Percentiles rank a stretch among this genome's conserved stretches.
phyloP scores from a whole-genome alignment of 2,113 vertebrate genomes.

The Promerops cafer region DNA sequence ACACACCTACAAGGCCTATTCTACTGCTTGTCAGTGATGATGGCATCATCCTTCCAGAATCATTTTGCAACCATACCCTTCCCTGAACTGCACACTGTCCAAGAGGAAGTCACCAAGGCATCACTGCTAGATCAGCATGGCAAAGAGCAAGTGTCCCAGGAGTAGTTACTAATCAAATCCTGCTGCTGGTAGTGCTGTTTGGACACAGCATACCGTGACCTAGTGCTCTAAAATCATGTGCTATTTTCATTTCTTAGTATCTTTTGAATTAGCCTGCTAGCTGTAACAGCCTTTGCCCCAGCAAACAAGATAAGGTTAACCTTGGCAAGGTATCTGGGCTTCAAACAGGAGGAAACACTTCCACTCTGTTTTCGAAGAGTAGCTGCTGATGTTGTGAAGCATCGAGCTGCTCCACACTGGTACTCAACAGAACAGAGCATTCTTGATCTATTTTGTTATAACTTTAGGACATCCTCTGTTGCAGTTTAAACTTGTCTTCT shows the following conservation, averaged over 20 bases:
- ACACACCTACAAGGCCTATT: background rate
- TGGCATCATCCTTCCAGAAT: background rate
- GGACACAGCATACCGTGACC: background rate
- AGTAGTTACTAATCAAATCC: background rate
- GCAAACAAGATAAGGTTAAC: background rate
- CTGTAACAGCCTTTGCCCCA: background rate
- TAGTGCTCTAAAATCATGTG: background rate
- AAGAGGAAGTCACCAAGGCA: background rate
- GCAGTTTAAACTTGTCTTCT: background rate
- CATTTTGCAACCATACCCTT: background rate
- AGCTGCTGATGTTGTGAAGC: background rate
- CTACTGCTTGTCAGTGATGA: background rate
- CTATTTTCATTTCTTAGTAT: background rate
- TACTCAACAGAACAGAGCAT: accelerated
- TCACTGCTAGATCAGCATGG: background rate
- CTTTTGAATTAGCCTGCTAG: background rate
- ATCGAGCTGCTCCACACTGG: accelerated
- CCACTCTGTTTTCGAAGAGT: background rate
- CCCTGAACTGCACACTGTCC: background rate
- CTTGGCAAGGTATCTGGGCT: background rate
- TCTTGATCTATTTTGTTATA: background rate
- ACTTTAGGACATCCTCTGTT: background rate
- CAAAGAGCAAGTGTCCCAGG: background rate
- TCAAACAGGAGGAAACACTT: background rate
- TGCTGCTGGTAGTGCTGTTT: background rate